Percentiles rank a stretch among this genome's conserved stretches.
phyloP scores from a whole-genome alignment of 2,888 invertebrate species.

The Dione juno region DNA sequence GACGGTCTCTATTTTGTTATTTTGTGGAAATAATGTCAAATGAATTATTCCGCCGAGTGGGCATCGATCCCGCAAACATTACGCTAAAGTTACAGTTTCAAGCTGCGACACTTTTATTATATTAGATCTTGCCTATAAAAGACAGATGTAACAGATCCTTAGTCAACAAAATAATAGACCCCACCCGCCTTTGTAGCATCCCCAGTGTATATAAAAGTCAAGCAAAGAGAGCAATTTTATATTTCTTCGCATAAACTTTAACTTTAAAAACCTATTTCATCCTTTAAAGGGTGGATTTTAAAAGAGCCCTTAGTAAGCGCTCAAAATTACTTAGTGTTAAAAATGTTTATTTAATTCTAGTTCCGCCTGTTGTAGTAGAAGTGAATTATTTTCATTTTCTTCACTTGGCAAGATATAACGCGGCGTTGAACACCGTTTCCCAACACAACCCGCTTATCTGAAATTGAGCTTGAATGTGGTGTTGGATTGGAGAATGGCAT shows the following conservation, averaged over 20 bases:
- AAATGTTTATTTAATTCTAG: slow-evolving; percentile 1
- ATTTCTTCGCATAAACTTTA: slow-evolving; percentile 9
- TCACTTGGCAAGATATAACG: no score
- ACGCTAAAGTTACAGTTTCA: not conserved
- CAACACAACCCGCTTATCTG: no score
- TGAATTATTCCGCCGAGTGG: not conserved
- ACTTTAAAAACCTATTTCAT: slow-evolving; percentile 13
- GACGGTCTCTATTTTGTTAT: not conserved
- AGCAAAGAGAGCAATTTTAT: slow-evolving; percentile 3
- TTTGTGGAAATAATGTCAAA: not conserved
- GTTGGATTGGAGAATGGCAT: no score
- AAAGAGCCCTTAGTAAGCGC: slow-evolving; percentile 17
- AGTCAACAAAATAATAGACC: slow-evolving; percentile 14
- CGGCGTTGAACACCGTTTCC: no score
- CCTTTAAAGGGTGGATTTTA: slow-evolving; percentile 3
- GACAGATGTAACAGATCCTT: not conserved
- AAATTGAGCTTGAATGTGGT: no score
- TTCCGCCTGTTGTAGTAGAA: no score
- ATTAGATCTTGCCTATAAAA: not conserved
- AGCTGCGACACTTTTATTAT: not conserved
- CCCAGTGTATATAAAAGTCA: slow-evolving; percentile 1
- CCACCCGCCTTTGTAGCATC: not conserved
- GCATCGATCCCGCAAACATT: not conserved
- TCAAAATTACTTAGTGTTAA: not conserved
- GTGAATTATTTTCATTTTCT: no score